Conservation (phyloP, 2,888 invertebrate genomes). For the Eremobia ochroleuca region DNA sequence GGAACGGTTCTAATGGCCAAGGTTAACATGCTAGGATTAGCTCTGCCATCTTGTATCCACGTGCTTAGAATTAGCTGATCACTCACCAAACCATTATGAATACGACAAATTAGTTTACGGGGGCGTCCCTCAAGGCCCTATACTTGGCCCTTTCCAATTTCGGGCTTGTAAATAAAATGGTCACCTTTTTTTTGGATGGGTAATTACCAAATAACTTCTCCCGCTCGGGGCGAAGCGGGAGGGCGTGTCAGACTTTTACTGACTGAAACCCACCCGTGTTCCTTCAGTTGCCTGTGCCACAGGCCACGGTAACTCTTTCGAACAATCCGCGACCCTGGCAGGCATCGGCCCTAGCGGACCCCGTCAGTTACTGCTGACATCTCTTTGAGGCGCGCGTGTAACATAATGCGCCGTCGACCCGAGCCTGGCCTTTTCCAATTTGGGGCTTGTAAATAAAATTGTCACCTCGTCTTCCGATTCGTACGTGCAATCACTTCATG, state of each 20-base stretch:
- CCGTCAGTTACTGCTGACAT: too few species aligned
- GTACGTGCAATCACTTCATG: not conserved
- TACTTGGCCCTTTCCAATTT: constrained; percentile 17
- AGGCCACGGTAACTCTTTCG: too few species aligned
- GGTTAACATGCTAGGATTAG: constrained; percentile 22
- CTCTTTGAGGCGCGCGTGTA: too few species aligned
- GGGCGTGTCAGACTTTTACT: too few species aligned
- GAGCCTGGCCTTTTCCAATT: constrained; percentile 17
- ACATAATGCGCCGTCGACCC: too few species aligned
- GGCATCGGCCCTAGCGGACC: too few species aligned
- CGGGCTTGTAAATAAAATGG: not conserved
- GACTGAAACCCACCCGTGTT: too few species aligned
- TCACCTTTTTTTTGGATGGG: too few species aligned
- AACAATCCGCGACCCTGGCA: too few species aligned
- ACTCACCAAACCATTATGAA: not conserved
- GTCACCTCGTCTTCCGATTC: not conserved
- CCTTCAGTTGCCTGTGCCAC: too few species aligned
- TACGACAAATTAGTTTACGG: not conserved
- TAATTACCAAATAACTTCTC: too few species aligned
- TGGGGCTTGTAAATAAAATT: not conserved
- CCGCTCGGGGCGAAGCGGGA: too few species aligned
- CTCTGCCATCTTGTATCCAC: constrained; percentile 13
- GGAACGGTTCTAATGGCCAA: constrained; percentile 35
- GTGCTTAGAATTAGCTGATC: constrained; percentile 8
- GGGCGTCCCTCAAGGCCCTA: constrained; percentile 35